Evolutionary conservation across 1,140 invertebrate genomes (phyloP), one percentile per base, ranked within the genome.

Genomic region (Ditylenchus dipsaci): DNA sequence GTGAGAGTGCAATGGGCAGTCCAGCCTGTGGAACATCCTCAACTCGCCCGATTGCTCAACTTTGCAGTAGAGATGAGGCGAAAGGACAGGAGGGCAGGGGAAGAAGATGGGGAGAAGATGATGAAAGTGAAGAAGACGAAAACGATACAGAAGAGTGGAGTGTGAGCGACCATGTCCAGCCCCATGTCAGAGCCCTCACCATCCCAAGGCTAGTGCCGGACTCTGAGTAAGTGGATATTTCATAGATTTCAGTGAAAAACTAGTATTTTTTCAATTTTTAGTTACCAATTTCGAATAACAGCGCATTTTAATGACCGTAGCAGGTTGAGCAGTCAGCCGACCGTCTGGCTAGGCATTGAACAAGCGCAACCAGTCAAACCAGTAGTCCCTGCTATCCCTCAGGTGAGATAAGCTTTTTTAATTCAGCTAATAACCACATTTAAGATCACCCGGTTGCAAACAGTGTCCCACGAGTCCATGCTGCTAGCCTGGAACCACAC

Each of bases 371-470:
- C 59, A 45, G 27, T 15, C 19, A 19, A 19, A 17, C 15, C 38
- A 56, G 3, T 59, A 5, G 30, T 62, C 13, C 23, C 33, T 29
- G 23, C 19, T 5, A 57, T 23, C 3, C 60, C 23, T 21, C 60
- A 62, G 15, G 23, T 62, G 3, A 62, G 23, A 5, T 15, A 57
- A n/a, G n/a, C n/a, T n/a, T n/a, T n/a, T n/a, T n/a, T n/a, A n/a
- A n/a, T n/a, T n/a, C n/a, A n/a, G n/a, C n/a, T n/a, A n/a, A n/a
- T n/a, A n/a, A n/a, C n/a, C n/a, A 49, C 3, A 26, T 65, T 65
- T 5, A 3, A 65, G 26, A 74, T 74, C 13, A 75, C 58, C 3
- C 69, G 69, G 0, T 23, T 71, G n/a, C 72, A 71, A 75, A 73
- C 69, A 5, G 47, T 71, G 15, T 71, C 69, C 5, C 69, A 73